Percentiles rank a stretch among this genome's conserved stretches.
Conservation (phyloP, 2,797 vertebrate genomes). For the Lacerta agilis region DNA sequence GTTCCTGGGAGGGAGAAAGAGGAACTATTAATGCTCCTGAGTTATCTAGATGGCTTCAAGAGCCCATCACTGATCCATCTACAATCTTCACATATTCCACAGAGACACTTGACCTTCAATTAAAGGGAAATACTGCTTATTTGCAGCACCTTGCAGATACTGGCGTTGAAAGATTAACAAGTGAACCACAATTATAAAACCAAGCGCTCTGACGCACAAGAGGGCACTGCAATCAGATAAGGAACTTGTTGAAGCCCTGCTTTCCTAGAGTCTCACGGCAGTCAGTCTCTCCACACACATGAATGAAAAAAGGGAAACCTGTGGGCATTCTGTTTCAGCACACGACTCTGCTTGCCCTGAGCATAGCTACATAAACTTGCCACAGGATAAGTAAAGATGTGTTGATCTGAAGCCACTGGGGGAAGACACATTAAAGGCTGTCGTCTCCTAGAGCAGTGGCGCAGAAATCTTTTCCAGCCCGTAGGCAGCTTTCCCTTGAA, state of each 20-base stretch:
- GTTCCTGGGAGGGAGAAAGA: not conserved
- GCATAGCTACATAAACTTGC: too few species aligned
- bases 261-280: not conserved
- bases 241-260: not conserved
- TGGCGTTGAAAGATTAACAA: constrained; percentile 27
- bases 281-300: not conserved
- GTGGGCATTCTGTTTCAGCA: not conserved
- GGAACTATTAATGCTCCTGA: not conserved
- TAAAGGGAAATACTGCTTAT: constrained; percentile 27
- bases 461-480: too few species aligned
- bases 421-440: too few species aligned
- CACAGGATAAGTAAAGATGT: too few species aligned
- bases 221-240: constrained; percentile 21
- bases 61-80: constrained; percentile 7
- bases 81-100: constrained; percentile 17
- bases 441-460: too few species aligned
- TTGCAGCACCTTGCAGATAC: constrained; percentile 7
- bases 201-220: not conserved
- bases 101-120: constrained; percentile 44
- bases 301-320: not conserved
- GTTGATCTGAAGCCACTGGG: too few species aligned
- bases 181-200: constrained; percentile 24
- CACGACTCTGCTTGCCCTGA: too few species aligned
- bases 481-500: too few species aligned
- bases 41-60: constrained; percentile 25